phyloP scores from a whole-genome alignment of 1,140 invertebrate species.

The Sitodiplosis mosellana region DNA sequence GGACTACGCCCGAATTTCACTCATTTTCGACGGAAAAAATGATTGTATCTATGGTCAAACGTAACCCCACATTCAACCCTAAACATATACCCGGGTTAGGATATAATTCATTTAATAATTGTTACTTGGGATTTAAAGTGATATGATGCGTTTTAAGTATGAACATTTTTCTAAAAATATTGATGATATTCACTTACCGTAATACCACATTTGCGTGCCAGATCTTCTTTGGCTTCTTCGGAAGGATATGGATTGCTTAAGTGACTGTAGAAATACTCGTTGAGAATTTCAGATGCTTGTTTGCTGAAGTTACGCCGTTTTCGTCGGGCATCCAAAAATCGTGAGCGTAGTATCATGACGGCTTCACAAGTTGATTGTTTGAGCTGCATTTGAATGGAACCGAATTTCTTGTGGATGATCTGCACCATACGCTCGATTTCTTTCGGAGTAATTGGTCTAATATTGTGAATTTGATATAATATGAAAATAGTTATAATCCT shows the following conservation, averaged over 20 bases:
- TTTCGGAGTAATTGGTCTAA: conserved; percentile 70
- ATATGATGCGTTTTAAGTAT: too few species aligned
- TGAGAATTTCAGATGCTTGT: conserved; percentile 98
- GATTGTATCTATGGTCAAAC: too few species aligned
- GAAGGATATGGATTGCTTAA: conserved; percentile 98
- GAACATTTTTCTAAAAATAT: background rate
- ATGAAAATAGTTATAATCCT: background rate
- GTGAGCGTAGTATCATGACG: conserved; percentile 91
- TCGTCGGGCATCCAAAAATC: conserved; percentile 92
- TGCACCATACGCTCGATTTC: conserved; percentile 99
- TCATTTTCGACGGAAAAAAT: too few species aligned
- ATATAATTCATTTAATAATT: too few species aligned
- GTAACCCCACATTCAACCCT: too few species aligned
- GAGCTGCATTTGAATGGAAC: conserved; percentile 98
- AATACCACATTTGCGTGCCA: conserved; percentile 98
- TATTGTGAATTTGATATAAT: too few species aligned
- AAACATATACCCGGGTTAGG: too few species aligned
- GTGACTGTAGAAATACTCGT: conserved; percentile 99
- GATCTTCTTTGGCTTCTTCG: conserved; percentile 98
- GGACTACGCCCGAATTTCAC: too few species aligned
- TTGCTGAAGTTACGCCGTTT: conserved; percentile 99
- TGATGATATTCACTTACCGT: conserved; percentile 57
- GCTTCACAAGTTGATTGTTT: conserved; percentile 99
- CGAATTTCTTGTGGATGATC: conserved; percentile 99
- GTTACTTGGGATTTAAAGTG: too few species aligned